These are phyloP conservation scores for Ceratoteleas bidentatus DNA, from an alignment of 1,140 invertebrate species.

Conservation along the genomic window DNA sequence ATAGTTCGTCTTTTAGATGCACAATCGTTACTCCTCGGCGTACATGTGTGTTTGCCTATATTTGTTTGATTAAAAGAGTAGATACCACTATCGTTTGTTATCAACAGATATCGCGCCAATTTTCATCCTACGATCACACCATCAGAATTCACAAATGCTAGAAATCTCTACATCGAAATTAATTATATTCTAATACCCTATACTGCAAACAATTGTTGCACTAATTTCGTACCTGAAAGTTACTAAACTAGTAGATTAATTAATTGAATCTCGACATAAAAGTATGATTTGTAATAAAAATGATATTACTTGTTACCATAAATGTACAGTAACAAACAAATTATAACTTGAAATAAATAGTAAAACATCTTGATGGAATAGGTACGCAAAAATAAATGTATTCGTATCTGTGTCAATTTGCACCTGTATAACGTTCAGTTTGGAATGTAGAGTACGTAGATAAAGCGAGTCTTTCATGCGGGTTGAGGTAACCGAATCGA, in stretches of 20 bases:
- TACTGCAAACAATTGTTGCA: too few relatives aligned
- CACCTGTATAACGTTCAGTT: background rate
- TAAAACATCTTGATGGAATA: too few relatives aligned
- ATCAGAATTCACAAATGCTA: background rate
- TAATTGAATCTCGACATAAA: too few relatives aligned
- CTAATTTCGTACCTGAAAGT: too few relatives aligned
- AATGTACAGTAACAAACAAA: too few relatives aligned
- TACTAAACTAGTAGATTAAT: too few relatives aligned
- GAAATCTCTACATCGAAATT: background rate
- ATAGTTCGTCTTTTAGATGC: background rate
- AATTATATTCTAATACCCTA: too few relatives aligned
- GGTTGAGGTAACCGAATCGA: conserved; percentile 5
- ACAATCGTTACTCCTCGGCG: background rate
- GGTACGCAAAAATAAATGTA: too few relatives aligned
- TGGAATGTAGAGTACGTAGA: conserved; percentile 1
- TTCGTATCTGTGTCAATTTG: too few relatives aligned
- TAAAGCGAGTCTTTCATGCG: background rate
- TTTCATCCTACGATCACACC: conserved; percentile 8
- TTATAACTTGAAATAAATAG: too few relatives aligned
- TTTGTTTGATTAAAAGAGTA: conserved; percentile 39
- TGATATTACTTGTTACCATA: too few relatives aligned
- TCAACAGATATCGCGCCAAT: conserved; percentile 25
- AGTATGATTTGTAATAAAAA: too few relatives aligned
- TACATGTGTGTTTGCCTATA: conserved; percentile 12
- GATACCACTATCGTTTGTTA: conserved; percentile 41